These are phyloP conservation scores for Ptilorrhoa leucosticta DNA, from an alignment of 2,113 vertebrate genomes.

Conservation along the genomic window DNA sequence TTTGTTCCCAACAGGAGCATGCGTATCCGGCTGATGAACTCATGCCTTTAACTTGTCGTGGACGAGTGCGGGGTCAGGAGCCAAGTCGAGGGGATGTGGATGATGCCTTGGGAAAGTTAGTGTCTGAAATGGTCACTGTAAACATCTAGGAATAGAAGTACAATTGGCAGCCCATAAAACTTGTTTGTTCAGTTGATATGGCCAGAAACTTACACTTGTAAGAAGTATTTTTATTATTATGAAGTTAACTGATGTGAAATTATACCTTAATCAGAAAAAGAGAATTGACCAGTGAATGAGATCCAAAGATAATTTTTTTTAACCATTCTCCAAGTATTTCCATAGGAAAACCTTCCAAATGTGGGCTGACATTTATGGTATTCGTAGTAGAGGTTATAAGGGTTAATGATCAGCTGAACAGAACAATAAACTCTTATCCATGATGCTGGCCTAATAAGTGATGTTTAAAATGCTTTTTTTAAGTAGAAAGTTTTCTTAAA, in stretches of 20 bases:
- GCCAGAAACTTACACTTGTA: not conserved
- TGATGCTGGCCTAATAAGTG: not conserved
- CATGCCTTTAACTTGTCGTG: slow-evolving; percentile 97
- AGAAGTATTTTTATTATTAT: not conserved
- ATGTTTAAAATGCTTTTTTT: not conserved
- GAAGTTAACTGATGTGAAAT: not conserved
- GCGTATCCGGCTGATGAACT: slow-evolving; percentile 98
- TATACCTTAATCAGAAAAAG: not conserved
- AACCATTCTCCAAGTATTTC: not conserved
- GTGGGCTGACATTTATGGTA: not conserved
- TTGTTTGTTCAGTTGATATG: not conserved
- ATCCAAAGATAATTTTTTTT: not conserved
- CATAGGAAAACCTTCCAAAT: not conserved
- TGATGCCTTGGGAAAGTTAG: slow-evolving; percentile 96
- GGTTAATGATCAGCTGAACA: not conserved
- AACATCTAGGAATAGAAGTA: not conserved
- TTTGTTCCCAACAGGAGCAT: slow-evolving; percentile 81
- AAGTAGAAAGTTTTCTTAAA: not conserved
- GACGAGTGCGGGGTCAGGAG: slow-evolving; percentile 92
- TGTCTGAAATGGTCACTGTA: not conserved
- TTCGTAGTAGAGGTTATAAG: not conserved
- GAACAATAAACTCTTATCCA: not conserved
- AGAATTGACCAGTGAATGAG: not conserved
- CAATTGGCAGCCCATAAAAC: not conserved
- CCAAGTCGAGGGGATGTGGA: slow-evolving; percentile 96